Conservation (phyloP, 2,113 vertebrate species). For the Alaudala cheleensis region DNA sequence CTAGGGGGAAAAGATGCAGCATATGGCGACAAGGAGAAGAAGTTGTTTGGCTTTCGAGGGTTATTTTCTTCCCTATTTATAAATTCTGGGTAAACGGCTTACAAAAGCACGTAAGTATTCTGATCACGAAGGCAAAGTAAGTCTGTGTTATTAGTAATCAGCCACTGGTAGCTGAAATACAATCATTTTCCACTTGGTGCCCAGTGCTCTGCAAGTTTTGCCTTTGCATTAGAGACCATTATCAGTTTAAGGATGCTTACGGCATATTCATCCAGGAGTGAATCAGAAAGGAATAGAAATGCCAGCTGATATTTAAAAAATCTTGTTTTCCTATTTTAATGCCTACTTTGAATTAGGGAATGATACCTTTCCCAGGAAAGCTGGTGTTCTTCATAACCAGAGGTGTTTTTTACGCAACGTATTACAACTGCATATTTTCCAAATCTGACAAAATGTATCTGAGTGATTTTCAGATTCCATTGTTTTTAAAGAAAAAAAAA, state of each 20-base stretch:
- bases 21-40: slow-evolving; percentile 55
- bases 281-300: neutral
- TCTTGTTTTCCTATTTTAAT: neutral
- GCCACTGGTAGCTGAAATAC: slow-evolving; percentile 8
- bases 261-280: neutral
- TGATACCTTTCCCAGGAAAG: neutral
- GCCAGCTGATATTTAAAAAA: neutral
- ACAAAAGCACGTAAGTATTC: slow-evolving; percentile 32
- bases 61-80: slow-evolving; percentile 59
- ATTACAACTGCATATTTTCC: neutral
- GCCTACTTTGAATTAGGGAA: neutral
- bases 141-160: slow-evolving; percentile 16
- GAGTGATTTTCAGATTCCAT: neutral
- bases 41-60: slow-evolving; percentile 35
- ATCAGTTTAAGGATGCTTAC: neutral
- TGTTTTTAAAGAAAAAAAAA: neutral
- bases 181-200: slow-evolving; percentile 34
- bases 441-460: neutral
- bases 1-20: slow-evolving; percentile 52
- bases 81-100: slow-evolving; percentile 42
- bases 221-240: neutral
- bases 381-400: neutral
- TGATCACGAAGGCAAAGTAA: slow-evolving; percentile 14
- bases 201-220: slow-evolving; percentile 35
- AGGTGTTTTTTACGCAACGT: neutral